Conservation (phyloP, 1,140 invertebrate species). For the Tetramorium parvispinum region DNA sequence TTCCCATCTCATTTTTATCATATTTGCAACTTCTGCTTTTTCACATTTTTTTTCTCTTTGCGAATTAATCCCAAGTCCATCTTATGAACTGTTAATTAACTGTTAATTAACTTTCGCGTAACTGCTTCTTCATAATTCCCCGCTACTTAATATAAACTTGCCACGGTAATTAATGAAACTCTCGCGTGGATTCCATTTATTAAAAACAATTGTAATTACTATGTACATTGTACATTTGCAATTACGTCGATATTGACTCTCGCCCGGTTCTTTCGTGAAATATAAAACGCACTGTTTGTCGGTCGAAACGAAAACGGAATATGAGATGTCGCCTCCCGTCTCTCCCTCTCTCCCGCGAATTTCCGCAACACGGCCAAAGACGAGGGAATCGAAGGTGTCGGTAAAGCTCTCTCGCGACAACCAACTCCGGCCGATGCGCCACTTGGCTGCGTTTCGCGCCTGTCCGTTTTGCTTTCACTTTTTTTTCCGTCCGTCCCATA, state of each 20-base stretch:
- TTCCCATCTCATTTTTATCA: neutral
- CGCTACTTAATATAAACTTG: neutral
- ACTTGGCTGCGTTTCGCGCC: neutral
- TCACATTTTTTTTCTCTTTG: neutral
- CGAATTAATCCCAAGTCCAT: neutral
- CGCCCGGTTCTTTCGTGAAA: neutral
- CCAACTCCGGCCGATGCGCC: neutral
- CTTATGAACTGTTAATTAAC: neutral
- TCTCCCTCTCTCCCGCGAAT: neutral
- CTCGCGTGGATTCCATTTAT: neutral
- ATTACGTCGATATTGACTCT: neutral
- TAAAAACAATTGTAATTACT: neutral
- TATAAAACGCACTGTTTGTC: neutral
- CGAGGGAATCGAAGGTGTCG: neutral
- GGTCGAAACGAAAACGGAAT: conserved; percentile 1
- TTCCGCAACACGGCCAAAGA: neutral
- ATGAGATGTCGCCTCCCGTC: neutral
- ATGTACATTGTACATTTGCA: neutral
- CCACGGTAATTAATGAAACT: neutral
- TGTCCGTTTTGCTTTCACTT: conserved; percentile 12
- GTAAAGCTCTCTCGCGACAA: neutral
- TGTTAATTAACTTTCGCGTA: neutral
- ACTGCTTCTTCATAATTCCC: neutral
- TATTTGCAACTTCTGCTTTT: neutral
- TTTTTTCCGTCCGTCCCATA: neutral